phyloP scores from a whole-genome alignment of 1,140 invertebrate species.

The Vanessa tameamea region DNA sequence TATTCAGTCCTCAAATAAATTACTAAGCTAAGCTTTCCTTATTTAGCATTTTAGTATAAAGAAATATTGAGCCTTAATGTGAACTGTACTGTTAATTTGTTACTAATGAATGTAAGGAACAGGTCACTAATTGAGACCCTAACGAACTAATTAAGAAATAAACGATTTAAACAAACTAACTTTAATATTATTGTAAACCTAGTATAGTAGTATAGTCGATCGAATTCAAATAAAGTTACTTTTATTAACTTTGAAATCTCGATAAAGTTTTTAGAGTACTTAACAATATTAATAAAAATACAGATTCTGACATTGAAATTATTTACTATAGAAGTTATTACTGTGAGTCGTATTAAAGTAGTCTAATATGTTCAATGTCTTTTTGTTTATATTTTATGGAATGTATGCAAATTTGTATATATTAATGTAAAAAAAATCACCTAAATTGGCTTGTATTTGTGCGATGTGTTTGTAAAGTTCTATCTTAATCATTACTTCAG shows the following conservation, averaged over 20 bases:
- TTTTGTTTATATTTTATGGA: neutral
- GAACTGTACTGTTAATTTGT: slow-evolving; percentile 24
- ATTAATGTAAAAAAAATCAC: neutral
- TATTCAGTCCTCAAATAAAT: neutral
- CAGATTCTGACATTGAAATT: too few species aligned
- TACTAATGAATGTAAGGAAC: slow-evolving; percentile 23
- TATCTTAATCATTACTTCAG: too few species aligned
- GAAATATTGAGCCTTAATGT: neutral
- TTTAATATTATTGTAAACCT: too few species aligned
- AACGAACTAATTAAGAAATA: slow-evolving; percentile 22
- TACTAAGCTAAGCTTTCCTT: neutral
- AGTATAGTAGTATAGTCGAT: too few species aligned
- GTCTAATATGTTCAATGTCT: neutral
- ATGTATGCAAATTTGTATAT: neutral
- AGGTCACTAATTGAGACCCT: slow-evolving; percentile 22
- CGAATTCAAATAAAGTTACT: neutral
- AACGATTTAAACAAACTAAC: neutral
- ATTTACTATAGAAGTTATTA: neutral
- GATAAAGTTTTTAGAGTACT: too few species aligned
- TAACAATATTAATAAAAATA: too few species aligned
- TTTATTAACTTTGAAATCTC: neutral
- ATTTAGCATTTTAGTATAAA: neutral
- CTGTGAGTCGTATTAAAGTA: neutral
- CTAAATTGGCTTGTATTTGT: too few species aligned
- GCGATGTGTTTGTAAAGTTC: too few species aligned